These are phyloP conservation scores for Brachionus sp. DNA, from an alignment of 1,140 invertebrate genomes.

Conservation along the genomic window DNA sequence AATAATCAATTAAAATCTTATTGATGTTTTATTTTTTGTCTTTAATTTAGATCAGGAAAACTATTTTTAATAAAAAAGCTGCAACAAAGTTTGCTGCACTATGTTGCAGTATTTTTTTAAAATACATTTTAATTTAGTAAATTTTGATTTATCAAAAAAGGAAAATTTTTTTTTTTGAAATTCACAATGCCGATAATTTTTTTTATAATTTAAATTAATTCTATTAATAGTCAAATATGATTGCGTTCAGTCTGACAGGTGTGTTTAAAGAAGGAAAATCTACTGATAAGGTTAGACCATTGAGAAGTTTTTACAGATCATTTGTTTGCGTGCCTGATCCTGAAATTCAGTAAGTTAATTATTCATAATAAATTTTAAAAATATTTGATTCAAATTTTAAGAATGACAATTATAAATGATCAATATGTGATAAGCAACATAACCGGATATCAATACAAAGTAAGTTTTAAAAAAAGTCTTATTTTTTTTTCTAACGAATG, in stretches of 20 bases:
- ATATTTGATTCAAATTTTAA: background rate
- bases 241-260: background rate
- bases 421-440: conserved; percentile 16
- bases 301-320: conserved; percentile 15
- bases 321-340: conserved; percentile 37
- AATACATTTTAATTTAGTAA: too few species aligned
- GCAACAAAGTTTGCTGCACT: too few species aligned
- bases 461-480: background rate
- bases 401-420: conserved; percentile 38
- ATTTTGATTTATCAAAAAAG: too few species aligned
- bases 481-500: background rate
- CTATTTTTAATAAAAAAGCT: too few species aligned
- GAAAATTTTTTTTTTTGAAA: too few species aligned
- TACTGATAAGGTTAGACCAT: background rate
- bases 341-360: background rate
- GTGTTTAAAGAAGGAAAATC: conserved; percentile 32
- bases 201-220: too few species aligned
- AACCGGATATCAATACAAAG: background rate
- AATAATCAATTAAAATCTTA: too few species aligned
- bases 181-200: too few species aligned
- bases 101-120: too few species aligned
- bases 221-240: conserved; percentile 35
- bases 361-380: background rate
- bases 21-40: too few species aligned
- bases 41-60: too few species aligned